A percentile compares a stretch with the other conserved stretches of the same genome.
These are phyloP conservation scores for Oryzias curvinotus DNA, from an alignment of 2,113 vertebrate genomes.

Conservation along the genomic window DNA sequence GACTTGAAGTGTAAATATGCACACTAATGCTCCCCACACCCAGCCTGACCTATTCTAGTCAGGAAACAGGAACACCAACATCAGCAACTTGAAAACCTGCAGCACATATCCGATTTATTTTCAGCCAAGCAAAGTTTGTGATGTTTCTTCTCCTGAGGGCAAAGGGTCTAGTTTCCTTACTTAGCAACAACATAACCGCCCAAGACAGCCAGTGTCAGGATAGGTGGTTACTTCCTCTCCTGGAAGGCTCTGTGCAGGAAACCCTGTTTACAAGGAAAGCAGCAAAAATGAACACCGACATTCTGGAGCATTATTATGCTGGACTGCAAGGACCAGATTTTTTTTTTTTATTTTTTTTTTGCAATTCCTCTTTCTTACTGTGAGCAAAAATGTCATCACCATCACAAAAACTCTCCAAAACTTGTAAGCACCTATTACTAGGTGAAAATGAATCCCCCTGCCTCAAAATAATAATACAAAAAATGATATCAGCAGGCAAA, in stretches of 20 bases:
- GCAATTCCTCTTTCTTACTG: too few relatives aligned
- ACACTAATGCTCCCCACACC: slow-evolving; percentile 26
- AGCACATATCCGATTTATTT: slow-evolving; percentile 44
- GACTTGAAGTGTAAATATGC: neutral
- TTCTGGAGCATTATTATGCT: neutral
- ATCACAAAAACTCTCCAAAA: too few relatives aligned
- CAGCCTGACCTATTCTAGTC: slow-evolving; percentile 6
- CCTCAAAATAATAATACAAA: too few relatives aligned
- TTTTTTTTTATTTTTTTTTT: too few relatives aligned
- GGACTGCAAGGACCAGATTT: too few relatives aligned
- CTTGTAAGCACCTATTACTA: too few relatives aligned
- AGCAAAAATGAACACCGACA: neutral
- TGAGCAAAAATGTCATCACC: too few relatives aligned
- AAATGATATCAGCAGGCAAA: too few relatives aligned
- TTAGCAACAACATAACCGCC: slow-evolving; percentile 39
- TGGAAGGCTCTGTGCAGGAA: slow-evolving; percentile 38
- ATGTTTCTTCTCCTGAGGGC: slow-evolving; percentile 27
- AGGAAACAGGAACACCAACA: slow-evolving; percentile 61
- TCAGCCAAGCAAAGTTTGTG: slow-evolving; percentile 16
- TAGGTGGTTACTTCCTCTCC: slow-evolving; percentile 65
- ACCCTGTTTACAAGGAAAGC: slow-evolving; percentile 34
- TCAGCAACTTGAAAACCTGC: slow-evolving; percentile 41
- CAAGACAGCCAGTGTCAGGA: slow-evolving; percentile 43
- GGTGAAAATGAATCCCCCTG: too few relatives aligned
- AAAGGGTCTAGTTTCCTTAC: slow-evolving; percentile 27